These are phyloP conservation scores for Myiagra hebetior DNA, from an alignment of 2,113 vertebrate species.

Conservation along the genomic window DNA sequence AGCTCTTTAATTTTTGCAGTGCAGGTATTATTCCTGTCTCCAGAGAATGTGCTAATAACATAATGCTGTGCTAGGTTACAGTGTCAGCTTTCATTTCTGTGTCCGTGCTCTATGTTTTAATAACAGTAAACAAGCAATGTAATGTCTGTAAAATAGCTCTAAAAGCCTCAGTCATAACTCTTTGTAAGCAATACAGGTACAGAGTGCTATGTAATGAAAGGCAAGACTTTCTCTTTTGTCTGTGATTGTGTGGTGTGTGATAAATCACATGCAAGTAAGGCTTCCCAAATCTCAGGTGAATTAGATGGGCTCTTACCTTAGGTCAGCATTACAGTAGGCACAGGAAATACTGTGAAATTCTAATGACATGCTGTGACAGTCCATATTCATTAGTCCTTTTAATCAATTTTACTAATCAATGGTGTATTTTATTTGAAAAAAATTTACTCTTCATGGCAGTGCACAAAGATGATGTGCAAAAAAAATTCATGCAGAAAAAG, in stretches of 20 bases:
- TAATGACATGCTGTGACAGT: conserved; percentile 19
- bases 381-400: conserved; percentile 42
- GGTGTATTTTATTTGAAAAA: not conserved
- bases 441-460: not conserved
- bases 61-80: conserved; percentile 14
- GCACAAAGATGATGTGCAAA: not conserved
- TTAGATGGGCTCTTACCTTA: not conserved
- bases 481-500: conserved; percentile 22
- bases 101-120: not conserved
- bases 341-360: not conserved
- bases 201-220: not conserved
- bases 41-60: not conserved
- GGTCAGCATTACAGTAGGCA: not conserved
- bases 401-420: not conserved
- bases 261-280: conserved; percentile 34
- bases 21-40: not conserved
- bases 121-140: not conserved
- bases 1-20: not conserved
- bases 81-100: not conserved
- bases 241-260: not conserved
- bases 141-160: not conserved
- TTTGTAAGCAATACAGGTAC: not conserved
- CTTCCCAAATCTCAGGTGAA: not conserved
- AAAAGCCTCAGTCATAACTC: not conserved
- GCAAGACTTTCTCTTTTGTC: not conserved